These are phyloP conservation scores for Coenobita brevimanus DNA, from an alignment of 1,140 invertebrate species.

Conservation along the genomic window DNA sequence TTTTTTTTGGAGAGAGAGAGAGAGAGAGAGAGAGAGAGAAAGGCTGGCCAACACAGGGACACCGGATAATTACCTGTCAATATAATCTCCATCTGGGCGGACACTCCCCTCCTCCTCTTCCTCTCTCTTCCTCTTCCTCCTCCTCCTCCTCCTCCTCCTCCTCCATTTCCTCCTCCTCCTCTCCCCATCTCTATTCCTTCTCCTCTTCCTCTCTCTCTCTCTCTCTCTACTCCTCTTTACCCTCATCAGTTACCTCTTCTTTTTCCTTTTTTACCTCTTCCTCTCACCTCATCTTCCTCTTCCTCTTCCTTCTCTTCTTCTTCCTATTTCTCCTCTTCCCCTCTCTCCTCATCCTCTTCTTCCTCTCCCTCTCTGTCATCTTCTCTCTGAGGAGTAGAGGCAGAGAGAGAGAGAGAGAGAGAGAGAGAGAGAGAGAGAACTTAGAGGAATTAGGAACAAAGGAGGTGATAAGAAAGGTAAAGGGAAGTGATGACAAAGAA, in stretches of 20 bases:
- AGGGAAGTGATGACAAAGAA: constrained; percentile 41
- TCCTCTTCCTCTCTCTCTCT: background rate
- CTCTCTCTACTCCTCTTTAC: background rate
- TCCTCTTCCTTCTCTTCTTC: too few species aligned
- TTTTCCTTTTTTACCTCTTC: background rate
- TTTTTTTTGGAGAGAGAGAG: too few species aligned
- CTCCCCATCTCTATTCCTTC: background rate
- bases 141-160: background rate
- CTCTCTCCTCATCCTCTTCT: background rate
- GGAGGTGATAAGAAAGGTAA: too few species aligned
- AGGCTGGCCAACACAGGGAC: constrained; percentile 24
- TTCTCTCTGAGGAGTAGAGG: background rate
- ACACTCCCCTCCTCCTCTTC: background rate
- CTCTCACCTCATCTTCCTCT: background rate
- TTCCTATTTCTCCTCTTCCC: background rate
- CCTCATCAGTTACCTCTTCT: background rate
- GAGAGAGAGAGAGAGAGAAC: background rate
- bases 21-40: background rate
- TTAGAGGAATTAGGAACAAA: too few species aligned
- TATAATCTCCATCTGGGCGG: constrained; percentile 31
- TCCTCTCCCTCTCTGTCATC: constrained; percentile 7
- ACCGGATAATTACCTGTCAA: constrained; percentile 44
- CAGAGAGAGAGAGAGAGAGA: background rate
- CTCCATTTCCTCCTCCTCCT: background rate
- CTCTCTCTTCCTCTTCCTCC: background rate